Evolutionary conservation across 2,888 invertebrate genomes (phyloP), one percentile per base, ranked within the genome.

Genomic region (Drosophila helvetica): DNA sequence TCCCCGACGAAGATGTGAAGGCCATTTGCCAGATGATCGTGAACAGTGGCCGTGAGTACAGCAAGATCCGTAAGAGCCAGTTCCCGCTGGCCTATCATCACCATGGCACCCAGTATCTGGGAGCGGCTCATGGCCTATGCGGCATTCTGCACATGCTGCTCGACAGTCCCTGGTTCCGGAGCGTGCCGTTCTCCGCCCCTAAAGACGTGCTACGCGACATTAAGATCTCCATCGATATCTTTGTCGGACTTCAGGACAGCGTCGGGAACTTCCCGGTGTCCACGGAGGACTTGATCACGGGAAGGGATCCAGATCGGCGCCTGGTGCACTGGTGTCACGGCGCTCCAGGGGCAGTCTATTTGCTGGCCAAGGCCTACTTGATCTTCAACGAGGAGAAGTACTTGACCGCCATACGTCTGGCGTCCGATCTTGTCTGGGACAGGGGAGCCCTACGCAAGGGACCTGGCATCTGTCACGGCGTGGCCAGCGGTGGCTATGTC

Each of bases 251-350:
- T 19, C 96, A 97, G 92, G 95, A 94, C 75, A 86, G 91, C 0
- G 94, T 95, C 64, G 96, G 96, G 0, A 96, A 96, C 90, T 96
- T 96, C 91, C 95, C 96, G 0, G 94, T 95, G 76, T 95, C 96
- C 6, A 93, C 95, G 90, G 96, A 97, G 90, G 92, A 95, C 55
- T 92, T 93, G 6, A 85, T 92, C 45, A 91, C 90, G 47, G 93
- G 94, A 2, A 80, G 91, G n/a, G 91, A 38, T n/a, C 38, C 38
- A 7, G n/a, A 92, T 9, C 95, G 96, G 65, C 95, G 96, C 71
- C 92, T 97, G 12, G 94, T 97, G 0, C 97, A 98, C 89, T 97
- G 97, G 98, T 98, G 98, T 90, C 97, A 98, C 90, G 98, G 98
- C 0, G 96, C 96, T 9, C 95, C 96, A 9, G 97, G 97, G 0